Conservation (phyloP, 2,797 vertebrate genomes). For the Liasis olivaceus region DNA sequence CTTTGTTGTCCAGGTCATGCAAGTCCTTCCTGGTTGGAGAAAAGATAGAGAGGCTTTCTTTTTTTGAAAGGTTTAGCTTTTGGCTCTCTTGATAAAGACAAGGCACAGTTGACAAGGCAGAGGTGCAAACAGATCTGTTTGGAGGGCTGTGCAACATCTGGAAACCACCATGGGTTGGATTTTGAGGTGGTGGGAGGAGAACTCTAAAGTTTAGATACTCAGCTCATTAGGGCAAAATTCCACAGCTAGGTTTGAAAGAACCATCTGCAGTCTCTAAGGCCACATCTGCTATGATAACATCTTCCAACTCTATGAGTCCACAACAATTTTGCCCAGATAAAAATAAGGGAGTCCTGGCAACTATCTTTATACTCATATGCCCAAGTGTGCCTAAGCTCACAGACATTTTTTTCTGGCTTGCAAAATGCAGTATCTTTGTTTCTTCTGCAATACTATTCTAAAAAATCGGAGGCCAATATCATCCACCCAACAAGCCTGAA, state of each 20-base stretch:
- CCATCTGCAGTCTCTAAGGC: not conserved
- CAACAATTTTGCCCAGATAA: not conserved
- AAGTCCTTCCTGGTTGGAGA: slow-evolving; percentile 64
- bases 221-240: not conserved
- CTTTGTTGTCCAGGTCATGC: slow-evolving; percentile 37
- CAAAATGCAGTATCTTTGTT: not conserved
- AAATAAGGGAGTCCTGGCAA: too few relatives aligned
- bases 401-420: not conserved
- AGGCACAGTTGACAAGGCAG: not conserved
- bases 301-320: too few relatives aligned
- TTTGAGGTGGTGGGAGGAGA: not conserved
- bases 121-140: not conserved
- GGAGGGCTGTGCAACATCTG: slow-evolving; percentile 69
- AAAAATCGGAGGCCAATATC: too few relatives aligned
- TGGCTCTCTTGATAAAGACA: not conserved
- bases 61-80: slow-evolving; percentile 32
- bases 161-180: slow-evolving; percentile 3
- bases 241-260: not conserved
- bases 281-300: not conserved
- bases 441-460: not conserved
- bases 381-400: not conserved
- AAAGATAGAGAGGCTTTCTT: slow-evolving; percentile 76
- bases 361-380: not conserved
- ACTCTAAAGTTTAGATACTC: not conserved
- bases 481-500: too few relatives aligned